Percentiles rank a stretch among this genome's conserved stretches.
Conservation (phyloP, 2,113 vertebrate genomes). For the Catharus fuscescens region DNA sequence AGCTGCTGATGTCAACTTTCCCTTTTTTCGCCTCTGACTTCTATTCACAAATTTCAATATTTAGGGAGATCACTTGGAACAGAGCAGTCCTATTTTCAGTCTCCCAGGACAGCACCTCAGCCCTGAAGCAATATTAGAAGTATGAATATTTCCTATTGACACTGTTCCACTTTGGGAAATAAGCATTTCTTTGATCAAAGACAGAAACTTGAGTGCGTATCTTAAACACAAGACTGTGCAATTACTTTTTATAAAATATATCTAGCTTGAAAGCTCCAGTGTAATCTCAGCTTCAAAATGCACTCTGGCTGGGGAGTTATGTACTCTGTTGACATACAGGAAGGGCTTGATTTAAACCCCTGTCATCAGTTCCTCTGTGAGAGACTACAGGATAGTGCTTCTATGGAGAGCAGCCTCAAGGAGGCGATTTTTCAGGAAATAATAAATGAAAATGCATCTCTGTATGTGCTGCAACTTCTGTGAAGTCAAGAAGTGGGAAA, state of each 20-base stretch:
- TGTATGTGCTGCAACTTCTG: neutral
- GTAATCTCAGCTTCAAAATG: constrained; percentile 36
- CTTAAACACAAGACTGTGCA: constrained; percentile 10
- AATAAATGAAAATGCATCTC: neutral
- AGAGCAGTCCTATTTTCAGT: neutral
- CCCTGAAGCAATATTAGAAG: neutral
- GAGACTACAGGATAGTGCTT: neutral
- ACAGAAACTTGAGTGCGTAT: neutral
- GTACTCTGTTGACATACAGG: neutral
- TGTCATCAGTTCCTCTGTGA: neutral
- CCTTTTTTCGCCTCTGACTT: neutral
- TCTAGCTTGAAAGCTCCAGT: neutral
- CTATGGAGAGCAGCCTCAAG: neutral
- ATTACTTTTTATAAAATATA: constrained; percentile 50
- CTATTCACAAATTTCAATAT: neutral
- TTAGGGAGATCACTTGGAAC: neutral
- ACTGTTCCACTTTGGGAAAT: constrained; percentile 7
- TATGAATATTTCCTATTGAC: constrained; percentile 28
- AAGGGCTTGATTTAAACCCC: constrained; percentile 36
- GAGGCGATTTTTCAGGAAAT: neutral
- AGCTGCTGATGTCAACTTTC: neutral
- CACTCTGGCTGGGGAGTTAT: neutral
- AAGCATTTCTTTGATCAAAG: constrained; percentile 34
- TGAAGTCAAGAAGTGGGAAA: neutral
- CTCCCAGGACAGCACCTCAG: constrained; percentile 12